Evolutionary conservation across 2,797 vertebrate genomes (phyloP), one percentile per base, ranked within the genome.

Genomic region (Notamacropus eugenii): DNA sequence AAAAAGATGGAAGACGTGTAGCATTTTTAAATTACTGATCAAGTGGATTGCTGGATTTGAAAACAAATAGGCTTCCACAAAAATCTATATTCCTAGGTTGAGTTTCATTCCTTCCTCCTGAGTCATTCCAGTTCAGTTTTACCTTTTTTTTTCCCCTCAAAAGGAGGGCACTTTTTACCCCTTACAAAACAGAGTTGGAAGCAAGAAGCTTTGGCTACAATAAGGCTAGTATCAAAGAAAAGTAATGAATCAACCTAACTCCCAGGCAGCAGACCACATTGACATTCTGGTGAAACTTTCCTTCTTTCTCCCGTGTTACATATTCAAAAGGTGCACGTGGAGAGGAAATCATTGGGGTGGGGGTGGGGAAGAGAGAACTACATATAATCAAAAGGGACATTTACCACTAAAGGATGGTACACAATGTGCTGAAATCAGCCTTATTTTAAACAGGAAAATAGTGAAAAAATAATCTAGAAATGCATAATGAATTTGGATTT

Each of bases 41-140:
- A 46, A 93, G 29, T 92, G 92, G 93, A 2, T 92, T 31, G 27
- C 3, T 94, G n/a, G 59, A 58, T 90, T 96, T 96, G 34, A 92
- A 96, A 91, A 92, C 94, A 97, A 95, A 93, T 95, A 56, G 59
- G 3, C 93, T 96, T 59, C 87, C 94, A 91, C 19, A 97, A 93
- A 11, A 9, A 62, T 95, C 59, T 34, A 1, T 93, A 29, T 10
- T 74, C 19, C 46, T 9, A 90, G 67, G 9, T 92, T 93, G 10
- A 82, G 16, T 50, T 87, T 3, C 31, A 93, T 19, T 91, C 52
- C 93, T 95, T 96, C 90, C 16, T 96, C 55, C 93, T 57, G 54
- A 91, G 12, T 95, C 96, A 92, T 54, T 90, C 91, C 92, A 54
- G 93, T 62, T 87, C 19, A 87, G 3, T 46, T 87, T 50, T 87